Evolutionary conservation across 2,888 invertebrate genomes (phyloP).

Genomic region (Drosophila neotestacea): DNA sequence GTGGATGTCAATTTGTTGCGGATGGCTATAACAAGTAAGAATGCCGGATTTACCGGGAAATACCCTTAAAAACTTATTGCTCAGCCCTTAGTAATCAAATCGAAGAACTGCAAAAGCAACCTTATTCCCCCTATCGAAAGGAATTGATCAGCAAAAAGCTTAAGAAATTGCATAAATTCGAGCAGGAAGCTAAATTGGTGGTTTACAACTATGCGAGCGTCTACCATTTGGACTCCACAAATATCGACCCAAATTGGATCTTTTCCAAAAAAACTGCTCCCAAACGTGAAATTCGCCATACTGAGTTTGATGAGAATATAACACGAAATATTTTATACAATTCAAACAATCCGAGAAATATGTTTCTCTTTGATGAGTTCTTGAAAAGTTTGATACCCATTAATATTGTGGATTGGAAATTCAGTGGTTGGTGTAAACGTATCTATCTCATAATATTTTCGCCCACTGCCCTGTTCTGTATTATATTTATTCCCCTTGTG

Average conservation of each 20-base stretch:
- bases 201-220: background rate
- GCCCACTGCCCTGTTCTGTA: constrained; percentile 54
- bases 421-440: constrained; percentile 25
- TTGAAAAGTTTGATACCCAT: constrained; percentile 60
- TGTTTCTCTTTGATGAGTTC: constrained; percentile 56
- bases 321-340: constrained; percentile 37
- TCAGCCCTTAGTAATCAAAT: constrained; percentile 8
- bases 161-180: background rate
- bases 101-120: background rate
- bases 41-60: background rate
- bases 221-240: background rate
- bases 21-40: constrained; percentile 34
- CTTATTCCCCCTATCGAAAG: background rate
- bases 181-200: background rate
- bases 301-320: constrained; percentile 9
- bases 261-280: too few relatives aligned
- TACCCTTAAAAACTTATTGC: background rate
- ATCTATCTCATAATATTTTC: constrained; percentile 29
- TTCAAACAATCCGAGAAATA: constrained; percentile 47
- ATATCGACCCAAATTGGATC: background rate
- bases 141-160: background rate
- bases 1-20: constrained; percentile 38
- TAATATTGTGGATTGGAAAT: constrained; percentile 44
- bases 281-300: background rate
- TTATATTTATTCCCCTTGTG: constrained; percentile 66